phyloP scores from a whole-genome alignment of 2,113 vertebrate species.

The Podarcis cretensis region DNA sequence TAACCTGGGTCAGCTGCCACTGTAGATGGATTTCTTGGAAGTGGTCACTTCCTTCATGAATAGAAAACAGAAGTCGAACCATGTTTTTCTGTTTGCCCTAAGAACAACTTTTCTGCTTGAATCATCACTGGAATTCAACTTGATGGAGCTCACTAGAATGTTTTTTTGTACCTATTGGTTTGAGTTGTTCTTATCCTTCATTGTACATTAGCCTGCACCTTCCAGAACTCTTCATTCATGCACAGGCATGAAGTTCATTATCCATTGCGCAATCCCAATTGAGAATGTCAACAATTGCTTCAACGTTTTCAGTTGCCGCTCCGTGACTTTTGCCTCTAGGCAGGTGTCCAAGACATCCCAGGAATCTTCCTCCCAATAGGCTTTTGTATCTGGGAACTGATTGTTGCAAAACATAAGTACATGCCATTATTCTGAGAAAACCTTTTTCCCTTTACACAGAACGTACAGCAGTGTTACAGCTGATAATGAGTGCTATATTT shows the following conservation, averaged over 20 bases:
- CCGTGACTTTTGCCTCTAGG: neutral
- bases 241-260: neutral
- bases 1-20: neutral
- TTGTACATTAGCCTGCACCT: neutral
- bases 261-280: neutral
- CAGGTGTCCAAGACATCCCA: slow-evolving; percentile 1
- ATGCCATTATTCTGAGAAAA: slow-evolving; percentile 1
- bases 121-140: neutral
- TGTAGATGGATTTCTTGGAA: neutral
- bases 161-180: neutral
- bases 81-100: neutral
- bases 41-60: neutral
- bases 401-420: neutral
- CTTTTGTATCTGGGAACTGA: neutral
- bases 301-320: neutral
- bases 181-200: neutral
- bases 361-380: neutral
- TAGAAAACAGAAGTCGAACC: neutral
- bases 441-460: neutral
- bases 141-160: neutral
- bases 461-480: rapidly evolving
- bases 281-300: neutral
- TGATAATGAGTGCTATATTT: slow-evolving; percentile 5
- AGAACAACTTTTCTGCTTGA: neutral
- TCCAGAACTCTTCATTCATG: neutral